Percentiles rank a stretch among this genome's conserved stretches.
These are phyloP conservation scores for Chionodraco myersi DNA, from an alignment of 2,113 vertebrate genomes.

Conservation along the genomic window DNA sequence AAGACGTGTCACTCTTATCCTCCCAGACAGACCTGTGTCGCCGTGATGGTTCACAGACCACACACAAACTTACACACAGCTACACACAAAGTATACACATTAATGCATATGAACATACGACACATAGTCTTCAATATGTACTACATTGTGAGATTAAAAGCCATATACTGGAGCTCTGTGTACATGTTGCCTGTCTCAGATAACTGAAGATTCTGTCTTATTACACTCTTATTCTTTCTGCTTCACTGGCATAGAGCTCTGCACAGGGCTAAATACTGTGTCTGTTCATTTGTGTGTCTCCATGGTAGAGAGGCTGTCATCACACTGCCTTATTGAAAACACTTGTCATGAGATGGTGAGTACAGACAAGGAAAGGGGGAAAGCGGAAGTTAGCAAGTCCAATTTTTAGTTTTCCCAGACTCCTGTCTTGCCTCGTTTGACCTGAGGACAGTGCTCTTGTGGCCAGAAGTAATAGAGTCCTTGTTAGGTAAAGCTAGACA, in stretches of 20 bases:
- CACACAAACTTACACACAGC: not conserved
- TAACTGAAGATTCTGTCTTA: slow-evolving; percentile 55
- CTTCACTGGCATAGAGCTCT: slow-evolving; percentile 39
- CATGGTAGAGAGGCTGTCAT: slow-evolving; percentile 33
- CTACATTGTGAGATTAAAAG: slow-evolving; percentile 17
- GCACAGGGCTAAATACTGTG: slow-evolving; percentile 1
- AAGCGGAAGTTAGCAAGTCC: not conserved
- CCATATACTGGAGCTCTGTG: slow-evolving; percentile 8
- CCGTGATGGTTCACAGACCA: slow-evolving; percentile 50
- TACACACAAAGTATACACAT: not conserved
- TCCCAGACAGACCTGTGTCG: slow-evolving; percentile 59
- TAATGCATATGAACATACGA: slow-evolving; percentile 3
- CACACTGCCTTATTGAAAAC: slow-evolving; percentile 41
- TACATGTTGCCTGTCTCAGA: slow-evolving; percentile 46
- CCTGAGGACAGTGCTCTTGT: not conserved
- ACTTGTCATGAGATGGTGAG: slow-evolving; percentile 38
- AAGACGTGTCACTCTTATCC: slow-evolving; percentile 70
- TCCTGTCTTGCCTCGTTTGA: slow-evolving; percentile 6
- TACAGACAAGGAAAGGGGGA: not conserved
- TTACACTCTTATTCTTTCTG: slow-evolving; percentile 59
- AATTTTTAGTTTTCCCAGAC: slow-evolving; percentile 3
- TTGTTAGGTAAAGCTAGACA: slow-evolving; percentile 17
- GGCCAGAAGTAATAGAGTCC: not conserved
- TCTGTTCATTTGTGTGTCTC: slow-evolving; percentile 17
- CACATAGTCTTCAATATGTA: slow-evolving; percentile 4